Percentiles rank a stretch among this genome's conserved stretches.
These are phyloP conservation scores for Eulithis testata DNA, from an alignment of 2,888 invertebrate species.

Conservation along the genomic window DNA sequence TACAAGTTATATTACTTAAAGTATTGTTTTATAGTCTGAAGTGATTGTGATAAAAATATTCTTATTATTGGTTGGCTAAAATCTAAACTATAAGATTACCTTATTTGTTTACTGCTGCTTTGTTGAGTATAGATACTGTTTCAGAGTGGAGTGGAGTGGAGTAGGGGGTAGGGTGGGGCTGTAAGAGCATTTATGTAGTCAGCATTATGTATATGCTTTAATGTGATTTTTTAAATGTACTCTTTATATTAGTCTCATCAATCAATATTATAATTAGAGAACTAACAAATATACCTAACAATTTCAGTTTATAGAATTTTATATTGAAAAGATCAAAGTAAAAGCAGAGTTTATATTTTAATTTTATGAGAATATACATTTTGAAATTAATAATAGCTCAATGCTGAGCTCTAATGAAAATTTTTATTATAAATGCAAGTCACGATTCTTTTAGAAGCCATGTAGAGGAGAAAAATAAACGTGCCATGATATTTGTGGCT, in stretches of 20 bases:
- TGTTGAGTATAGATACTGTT: slow-evolving; percentile 61
- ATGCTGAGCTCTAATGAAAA: slow-evolving; percentile 77
- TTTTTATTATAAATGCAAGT: slow-evolving; percentile 77
- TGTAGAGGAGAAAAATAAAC: slow-evolving; percentile 86
- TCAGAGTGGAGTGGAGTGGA: slow-evolving; percentile 43
- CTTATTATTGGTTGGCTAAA: slow-evolving; percentile 70
- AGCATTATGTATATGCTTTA: slow-evolving; percentile 86
- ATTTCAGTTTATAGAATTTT: slow-evolving; percentile 79
- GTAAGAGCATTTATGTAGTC: slow-evolving; percentile 83
- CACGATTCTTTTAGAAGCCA: slow-evolving; percentile 85
- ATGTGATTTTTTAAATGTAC: slow-evolving; percentile 85
- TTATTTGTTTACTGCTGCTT: slow-evolving; percentile 76
- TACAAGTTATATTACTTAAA: slow-evolving; percentile 62
- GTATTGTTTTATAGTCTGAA: slow-evolving; percentile 78
- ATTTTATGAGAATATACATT: slow-evolving; percentile 83
- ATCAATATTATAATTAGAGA: slow-evolving; percentile 80
- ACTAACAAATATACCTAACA: slow-evolving; percentile 79
- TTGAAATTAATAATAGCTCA: slow-evolving; percentile 81
- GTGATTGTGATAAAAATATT: slow-evolving; percentile 79
- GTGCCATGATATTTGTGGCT: slow-evolving; percentile 86
- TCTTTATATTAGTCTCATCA: slow-evolving; percentile 84
- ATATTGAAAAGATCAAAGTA: slow-evolving; percentile 70
- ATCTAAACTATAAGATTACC: slow-evolving; percentile 57
- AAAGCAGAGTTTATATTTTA: slow-evolving; percentile 83
- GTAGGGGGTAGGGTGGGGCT: slow-evolving; percentile 64